Evolutionary conservation across 2,113 vertebrate genomes (phyloP), one percentile per base, ranked within the genome.

Genomic region (Leptobrachium leishanense): DNA sequence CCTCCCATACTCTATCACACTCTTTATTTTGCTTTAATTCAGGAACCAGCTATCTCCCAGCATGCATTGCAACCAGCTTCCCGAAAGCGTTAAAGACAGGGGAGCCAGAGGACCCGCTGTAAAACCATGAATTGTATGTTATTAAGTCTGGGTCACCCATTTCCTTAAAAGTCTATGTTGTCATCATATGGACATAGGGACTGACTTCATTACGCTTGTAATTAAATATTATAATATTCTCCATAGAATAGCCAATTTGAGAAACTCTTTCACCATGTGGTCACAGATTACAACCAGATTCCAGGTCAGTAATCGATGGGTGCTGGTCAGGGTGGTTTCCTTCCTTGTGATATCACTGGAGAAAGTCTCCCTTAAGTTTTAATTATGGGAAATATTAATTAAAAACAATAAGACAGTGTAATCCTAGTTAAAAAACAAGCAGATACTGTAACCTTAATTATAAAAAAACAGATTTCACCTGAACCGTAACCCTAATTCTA

Each of bases 1-100:
- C n/a, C 43, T 46, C 20, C 68, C 68, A 69, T 46, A 69, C 43
- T 69, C 68, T 46, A 69, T 69, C n/a, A 69, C 6, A n/a, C 43
- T 69, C 20, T 5, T 69, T 41, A 46, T 69, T 7, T 50, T 46
- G 6, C n/a, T 9, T 2, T 44, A 44, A n/a, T 20, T 1, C 43
- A 2, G 20, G 10, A 46, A 69, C 68, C 15, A 20, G 2, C n/a
- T 69, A 69, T n/a, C 43, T 43, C 6, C 43, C 43, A 4, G 12
- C 9, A 15, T 69, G 68, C 68, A 69, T 46, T 3, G 68, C 68
- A 13, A 69, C 68, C 20, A 69, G 68, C 15, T 69, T 41, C 31
- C 68, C 68, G 6, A 11, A 1, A 13, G 3, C n/a, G 20, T 69
- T 46, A n/a, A 69, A 69, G 11, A 69, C 68, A 1, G 68, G 68